A percentile compares a stretch with the other conserved stretches of the same genome.
Conservation (phyloP, 2,888 invertebrate genomes). For the Lithodes maja region DNA sequence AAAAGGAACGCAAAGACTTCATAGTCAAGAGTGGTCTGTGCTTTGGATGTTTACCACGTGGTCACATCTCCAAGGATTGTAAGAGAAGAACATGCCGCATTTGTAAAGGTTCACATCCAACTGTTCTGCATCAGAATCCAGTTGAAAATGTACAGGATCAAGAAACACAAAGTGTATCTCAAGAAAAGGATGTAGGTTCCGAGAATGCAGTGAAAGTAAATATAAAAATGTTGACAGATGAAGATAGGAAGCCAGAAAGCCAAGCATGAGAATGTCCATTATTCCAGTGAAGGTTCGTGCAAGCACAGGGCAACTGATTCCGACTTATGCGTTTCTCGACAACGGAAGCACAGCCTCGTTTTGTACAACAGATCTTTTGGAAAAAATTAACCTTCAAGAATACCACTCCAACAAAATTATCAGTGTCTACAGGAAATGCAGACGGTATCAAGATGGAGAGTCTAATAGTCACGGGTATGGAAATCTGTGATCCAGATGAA, state of each 20-base stretch:
- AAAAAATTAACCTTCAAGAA: not conserved
- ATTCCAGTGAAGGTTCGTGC: not conserved
- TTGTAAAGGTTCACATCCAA: not conserved
- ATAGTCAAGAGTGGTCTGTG: not conserved
- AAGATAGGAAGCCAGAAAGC: not conserved
- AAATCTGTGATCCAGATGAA: slow-evolving; percentile 5
- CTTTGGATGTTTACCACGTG: not conserved
- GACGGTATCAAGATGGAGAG: not conserved
- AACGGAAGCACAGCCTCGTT: slow-evolving; percentile 9
- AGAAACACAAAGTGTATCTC: not conserved
- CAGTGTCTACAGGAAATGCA: not conserved
- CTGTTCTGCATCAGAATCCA: slow-evolving; percentile 1
- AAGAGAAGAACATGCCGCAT: not conserved
- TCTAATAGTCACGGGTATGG: not conserved
- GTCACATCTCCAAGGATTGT: not conserved
- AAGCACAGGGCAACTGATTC: not conserved
- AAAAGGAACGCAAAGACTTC: not conserved
- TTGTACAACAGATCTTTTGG: not conserved
- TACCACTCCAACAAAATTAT: not conserved
- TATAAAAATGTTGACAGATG: not conserved
- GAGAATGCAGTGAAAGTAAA: not conserved
- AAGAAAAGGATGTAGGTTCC: not conserved
- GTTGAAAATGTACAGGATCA: not conserved
- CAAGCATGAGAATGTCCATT: not conserved
- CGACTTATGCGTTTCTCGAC: not conserved